Base-by-base conservation (phyloP, 2,888 invertebrate species). In the Nemapogon koenigi region DNA sequence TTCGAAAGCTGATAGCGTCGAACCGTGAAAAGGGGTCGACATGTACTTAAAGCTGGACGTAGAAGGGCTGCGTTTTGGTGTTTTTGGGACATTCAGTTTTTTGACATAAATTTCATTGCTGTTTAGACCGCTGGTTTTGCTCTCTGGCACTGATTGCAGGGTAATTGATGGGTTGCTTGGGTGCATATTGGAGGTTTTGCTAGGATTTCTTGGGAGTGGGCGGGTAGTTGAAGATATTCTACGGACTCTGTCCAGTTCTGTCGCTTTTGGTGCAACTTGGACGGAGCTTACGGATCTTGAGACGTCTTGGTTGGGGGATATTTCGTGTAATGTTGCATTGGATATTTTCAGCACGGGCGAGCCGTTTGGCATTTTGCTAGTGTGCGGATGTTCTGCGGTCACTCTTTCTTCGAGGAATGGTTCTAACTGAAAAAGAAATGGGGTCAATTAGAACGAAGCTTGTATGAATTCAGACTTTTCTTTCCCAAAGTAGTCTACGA, bases 1-100 rank as follows among this genome's bases (percentile, higher is more conserved):
- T 39, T 90, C 88, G 44, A 91, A 83, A 0, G 83, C 84, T 0
- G 90, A 90, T 0, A 92, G 51, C 0, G 91, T 91, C 28, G 91
- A 91, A 0, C 92, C 92, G 49, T 92, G 92, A 55, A 90, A 92
- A 1, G 91, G 90, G 0, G 92, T 92, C 32, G 89, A 89, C 57
- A 92, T 84, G 53, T 92, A 93, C 44, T 91, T 88, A 48, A 93
- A 91, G 33, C 91, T 91, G 25, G 91, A 90, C 0, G 87, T 87
- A 0, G 90, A 91, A 0, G 90, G 88, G 17, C 87, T 90, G 1
- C 85, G 82, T 52, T 82, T 84, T 1, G 87, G 87, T 2, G 82
- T 70, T 33, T 81, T 80, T 0, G 69, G 68, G 0, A 66, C 60
- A 0, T 61, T 52, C 2, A 71, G 40, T 11, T 73, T 73, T 39